Evolutionary conservation across 2,113 vertebrate genomes (phyloP).

Genomic region (Semnornis frantzii): DNA sequence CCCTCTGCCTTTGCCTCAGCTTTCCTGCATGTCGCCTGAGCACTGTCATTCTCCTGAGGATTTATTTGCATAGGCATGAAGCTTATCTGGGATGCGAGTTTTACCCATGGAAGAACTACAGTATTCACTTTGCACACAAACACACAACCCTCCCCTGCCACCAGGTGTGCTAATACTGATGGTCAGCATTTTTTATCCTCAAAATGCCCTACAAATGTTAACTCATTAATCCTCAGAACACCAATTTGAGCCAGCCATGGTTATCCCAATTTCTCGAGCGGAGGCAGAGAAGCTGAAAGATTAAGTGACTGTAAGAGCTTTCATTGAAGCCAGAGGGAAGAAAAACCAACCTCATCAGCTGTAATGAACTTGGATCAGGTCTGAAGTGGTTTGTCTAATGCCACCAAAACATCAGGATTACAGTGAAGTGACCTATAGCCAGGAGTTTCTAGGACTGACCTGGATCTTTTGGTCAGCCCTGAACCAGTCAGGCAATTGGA

Average conservation of each 20-base stretch:
- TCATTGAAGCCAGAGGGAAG: background rate
- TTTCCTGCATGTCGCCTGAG: background rate
- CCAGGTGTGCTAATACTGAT: background rate
- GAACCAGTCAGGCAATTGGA: background rate
- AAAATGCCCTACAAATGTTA: background rate
- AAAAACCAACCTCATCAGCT: background rate
- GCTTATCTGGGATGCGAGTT: background rate
- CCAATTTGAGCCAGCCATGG: background rate
- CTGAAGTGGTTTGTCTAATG: background rate
- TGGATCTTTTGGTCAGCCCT: background rate
- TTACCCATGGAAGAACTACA: background rate
- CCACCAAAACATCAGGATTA: background rate
- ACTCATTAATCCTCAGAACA: constrained; percentile 1
- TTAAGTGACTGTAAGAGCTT: background rate
- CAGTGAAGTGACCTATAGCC: background rate
- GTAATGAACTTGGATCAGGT: background rate
- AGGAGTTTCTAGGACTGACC: background rate
- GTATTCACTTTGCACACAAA: background rate
- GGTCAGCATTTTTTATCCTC: background rate
- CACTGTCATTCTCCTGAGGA: background rate
- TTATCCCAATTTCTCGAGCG: background rate
- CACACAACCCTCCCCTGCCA: background rate
- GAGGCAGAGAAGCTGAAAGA: background rate
- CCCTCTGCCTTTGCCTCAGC: constrained; percentile 47
- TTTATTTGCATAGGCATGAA: background rate